These are phyloP conservation scores for Sebastes matsubarae DNA, from an alignment of 2,797 vertebrate genomes.

Conservation along the genomic window DNA sequence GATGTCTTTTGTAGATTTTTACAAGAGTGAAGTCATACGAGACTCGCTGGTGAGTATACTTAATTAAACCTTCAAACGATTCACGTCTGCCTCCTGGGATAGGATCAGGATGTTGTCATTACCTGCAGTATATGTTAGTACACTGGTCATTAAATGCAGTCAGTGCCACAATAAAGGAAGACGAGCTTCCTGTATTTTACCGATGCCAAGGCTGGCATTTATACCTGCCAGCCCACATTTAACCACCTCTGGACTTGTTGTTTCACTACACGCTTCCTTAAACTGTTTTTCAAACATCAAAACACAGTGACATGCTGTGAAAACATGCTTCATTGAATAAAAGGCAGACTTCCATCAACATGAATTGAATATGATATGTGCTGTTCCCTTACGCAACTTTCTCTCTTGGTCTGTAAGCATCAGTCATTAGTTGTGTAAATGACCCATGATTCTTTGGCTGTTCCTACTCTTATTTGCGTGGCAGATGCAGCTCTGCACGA, in stretches of 20 bases:
- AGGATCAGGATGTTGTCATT: neutral
- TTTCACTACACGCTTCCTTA: neutral
- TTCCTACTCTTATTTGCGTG: neutral
- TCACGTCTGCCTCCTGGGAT: neutral
- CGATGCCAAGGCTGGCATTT: neutral
- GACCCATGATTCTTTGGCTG: neutral
- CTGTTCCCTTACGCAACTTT: neutral
- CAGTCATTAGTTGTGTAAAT: neutral
- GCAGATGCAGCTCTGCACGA: constrained; percentile 3
- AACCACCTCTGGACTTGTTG: neutral
- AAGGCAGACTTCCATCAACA: neutral
- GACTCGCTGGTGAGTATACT: constrained; percentile 95
- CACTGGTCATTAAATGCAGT: neutral
- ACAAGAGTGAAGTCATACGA: constrained; percentile 96
- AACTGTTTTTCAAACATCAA: neutral
- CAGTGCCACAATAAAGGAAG: neutral
- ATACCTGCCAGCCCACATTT: neutral
- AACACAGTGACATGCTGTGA: neutral
- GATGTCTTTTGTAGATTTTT: constrained; percentile 87
- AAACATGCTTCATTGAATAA: neutral
- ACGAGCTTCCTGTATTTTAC: constrained; percentile 10
- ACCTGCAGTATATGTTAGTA: neutral
- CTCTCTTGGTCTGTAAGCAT: neutral
- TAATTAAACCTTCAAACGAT: constrained; percentile 1
- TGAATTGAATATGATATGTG: neutral